Conservation (phyloP, 1,140 invertebrate genomes). For the Drosophila fuyamai region DNA sequence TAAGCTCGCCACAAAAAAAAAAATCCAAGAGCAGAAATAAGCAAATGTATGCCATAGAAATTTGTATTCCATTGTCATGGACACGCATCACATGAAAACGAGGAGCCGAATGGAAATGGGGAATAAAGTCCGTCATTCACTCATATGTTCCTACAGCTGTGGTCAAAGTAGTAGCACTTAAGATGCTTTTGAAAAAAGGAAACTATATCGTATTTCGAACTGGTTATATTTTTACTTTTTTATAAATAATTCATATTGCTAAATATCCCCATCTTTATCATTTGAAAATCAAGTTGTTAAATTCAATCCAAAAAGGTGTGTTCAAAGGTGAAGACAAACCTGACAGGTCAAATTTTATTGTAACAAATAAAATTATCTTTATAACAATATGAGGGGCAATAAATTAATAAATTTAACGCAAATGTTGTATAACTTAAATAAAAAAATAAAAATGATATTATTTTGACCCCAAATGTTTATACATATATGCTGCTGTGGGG, state of each 20-base stretch:
- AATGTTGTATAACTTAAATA: background rate
- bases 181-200: too few relatives aligned
- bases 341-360: too few relatives aligned
- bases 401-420: background rate
- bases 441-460: background rate
- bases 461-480: background rate
- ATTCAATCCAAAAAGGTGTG: background rate
- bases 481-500: slow-evolving; percentile 7
- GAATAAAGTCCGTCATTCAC: slow-evolving; percentile 40
- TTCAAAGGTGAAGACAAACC: background rate
- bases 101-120: slow-evolving; percentile 26
- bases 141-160: slow-evolving; percentile 39
- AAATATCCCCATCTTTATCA: too few relatives aligned
- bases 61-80: slow-evolving; percentile 65
- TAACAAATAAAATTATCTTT: background rate
- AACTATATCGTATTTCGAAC: background rate
- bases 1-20: slow-evolving; percentile 22
- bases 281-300: too few relatives aligned
- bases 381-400: background rate
- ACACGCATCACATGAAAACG: slow-evolving; percentile 57
- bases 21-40: slow-evolving; percentile 29
- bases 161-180: background rate
- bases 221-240: too few relatives aligned
- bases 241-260: too few relatives aligned
- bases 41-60: slow-evolving; percentile 68